phyloP scores from a whole-genome alignment of 2,797 vertebrate species.

The Thamnophis elegans region DNA sequence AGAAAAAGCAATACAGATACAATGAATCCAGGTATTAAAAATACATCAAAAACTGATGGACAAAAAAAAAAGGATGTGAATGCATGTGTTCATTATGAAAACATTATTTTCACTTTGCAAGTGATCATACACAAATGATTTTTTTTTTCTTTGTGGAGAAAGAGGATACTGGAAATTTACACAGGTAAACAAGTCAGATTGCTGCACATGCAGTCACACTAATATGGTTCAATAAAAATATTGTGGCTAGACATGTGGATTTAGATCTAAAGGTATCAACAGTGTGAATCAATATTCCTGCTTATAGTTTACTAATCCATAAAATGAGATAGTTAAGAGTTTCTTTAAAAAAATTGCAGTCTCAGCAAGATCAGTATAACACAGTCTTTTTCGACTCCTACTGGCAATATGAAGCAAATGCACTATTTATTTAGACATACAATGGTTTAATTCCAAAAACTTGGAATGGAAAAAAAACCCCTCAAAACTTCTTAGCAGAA shows the following conservation, averaged over 20 bases:
- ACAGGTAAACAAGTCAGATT: neutral
- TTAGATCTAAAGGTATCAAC: conserved; percentile 40
- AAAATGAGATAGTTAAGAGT: conserved; percentile 32
- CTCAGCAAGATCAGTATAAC: conserved; percentile 21
- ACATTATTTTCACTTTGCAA: neutral
- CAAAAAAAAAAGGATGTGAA: neutral
- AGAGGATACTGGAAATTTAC: neutral
- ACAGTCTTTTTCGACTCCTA: neutral
- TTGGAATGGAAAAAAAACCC: no score
- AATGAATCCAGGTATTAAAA: neutral
- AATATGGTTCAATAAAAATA: conserved; percentile 20
- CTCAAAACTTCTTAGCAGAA: neutral
- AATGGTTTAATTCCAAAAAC: neutral
- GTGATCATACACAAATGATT: neutral
- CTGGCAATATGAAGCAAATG: neutral
- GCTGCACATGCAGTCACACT: neutral
- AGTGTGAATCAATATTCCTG: conserved; percentile 46
- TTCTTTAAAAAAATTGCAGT: neutral
- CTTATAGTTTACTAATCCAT: conserved; percentile 32
- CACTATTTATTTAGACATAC: neutral
- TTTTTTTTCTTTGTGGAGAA: neutral
- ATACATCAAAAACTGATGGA: neutral
- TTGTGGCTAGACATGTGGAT: neutral
- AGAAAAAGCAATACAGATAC: neutral
- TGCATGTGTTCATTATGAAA: neutral